A percentile compares a stretch with the other conserved stretches of the same genome.
Evolutionary conservation across 1,140 invertebrate species (phyloP).

Genomic region (Aphelinus certus): DNA sequence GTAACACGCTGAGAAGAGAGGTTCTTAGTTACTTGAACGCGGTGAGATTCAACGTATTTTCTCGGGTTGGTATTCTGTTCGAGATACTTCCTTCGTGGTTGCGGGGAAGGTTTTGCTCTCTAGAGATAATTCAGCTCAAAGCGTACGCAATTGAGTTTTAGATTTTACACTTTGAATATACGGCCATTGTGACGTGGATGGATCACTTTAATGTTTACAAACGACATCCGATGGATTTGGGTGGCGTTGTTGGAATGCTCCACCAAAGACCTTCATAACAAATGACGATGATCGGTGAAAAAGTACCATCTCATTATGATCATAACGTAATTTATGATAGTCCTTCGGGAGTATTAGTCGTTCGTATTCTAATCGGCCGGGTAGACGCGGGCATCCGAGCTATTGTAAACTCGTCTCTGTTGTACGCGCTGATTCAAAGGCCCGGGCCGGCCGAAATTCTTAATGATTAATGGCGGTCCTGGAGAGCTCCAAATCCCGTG

Average conservation of each 20-base stretch:
- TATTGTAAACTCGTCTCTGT: neutral
- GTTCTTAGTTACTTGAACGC: no score
- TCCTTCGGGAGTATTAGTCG: neutral
- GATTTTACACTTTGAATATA: no score
- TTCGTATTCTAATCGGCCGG: neutral
- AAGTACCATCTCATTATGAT: neutral
- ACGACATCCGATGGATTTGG: no score
- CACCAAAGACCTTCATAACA: neutral
- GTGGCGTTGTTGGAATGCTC: no score
- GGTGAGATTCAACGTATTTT: no score
- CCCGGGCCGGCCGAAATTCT: neutral
- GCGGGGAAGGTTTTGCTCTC: no score
- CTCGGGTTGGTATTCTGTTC: no score
- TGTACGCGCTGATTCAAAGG: neutral
- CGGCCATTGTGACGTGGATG: no score
- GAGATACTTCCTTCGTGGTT: no score
- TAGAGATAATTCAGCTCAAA: no score
- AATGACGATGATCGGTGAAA: neutral
- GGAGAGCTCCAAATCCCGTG: neutral
- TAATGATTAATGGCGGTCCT: slow-evolving; percentile 21
- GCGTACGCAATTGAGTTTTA: no score
- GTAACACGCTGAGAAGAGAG: neutral
- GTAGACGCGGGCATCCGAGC: neutral
- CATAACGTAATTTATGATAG: slow-evolving; percentile 6
- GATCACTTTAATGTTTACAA: no score